A percentile compares a stretch with the other conserved stretches of the same genome.
Conservation (phyloP, 2,797 vertebrate genomes). For the Clangula hyemalis region DNA sequence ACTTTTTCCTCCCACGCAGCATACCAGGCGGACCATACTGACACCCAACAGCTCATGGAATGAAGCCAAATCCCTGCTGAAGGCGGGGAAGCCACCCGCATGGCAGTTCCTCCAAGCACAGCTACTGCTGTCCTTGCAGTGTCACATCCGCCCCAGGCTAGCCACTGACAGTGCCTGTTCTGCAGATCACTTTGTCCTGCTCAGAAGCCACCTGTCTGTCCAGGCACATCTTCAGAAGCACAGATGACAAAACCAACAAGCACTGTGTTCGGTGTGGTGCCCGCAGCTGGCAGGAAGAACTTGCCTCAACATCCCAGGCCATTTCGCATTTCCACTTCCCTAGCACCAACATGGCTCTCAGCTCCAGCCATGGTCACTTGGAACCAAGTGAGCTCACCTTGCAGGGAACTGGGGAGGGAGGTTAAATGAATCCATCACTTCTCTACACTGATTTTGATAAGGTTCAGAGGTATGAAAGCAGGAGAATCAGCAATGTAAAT, state of each 20-base stretch:
- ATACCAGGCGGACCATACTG: accelerated
- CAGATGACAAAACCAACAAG: neutral
- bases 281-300: neutral
- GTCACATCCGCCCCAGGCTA: neutral
- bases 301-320: neutral
- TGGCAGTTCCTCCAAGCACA: neutral
- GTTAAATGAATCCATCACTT: neutral
- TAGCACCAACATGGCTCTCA: too few relatives aligned
- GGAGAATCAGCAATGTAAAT: neutral
- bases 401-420: neutral
- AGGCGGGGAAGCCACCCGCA: accelerated
- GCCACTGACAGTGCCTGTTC: neutral
- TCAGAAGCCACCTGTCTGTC: neutral
- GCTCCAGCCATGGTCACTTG: too few relatives aligned
- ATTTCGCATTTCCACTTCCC: too few relatives aligned
- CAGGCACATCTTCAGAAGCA: neutral
- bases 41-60: neutral
- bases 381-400: too few relatives aligned
- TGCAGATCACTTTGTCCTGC: too few relatives aligned
- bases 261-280: neutral
- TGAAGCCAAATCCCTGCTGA: neutral
- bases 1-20: neutral
- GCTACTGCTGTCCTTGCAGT: accelerated
- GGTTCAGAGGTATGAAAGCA: neutral
- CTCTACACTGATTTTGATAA: neutral